These are phyloP conservation scores for Disparrhopalites patrizii DNA, from an alignment of 2,888 invertebrate species.

Conservation along the genomic window DNA sequence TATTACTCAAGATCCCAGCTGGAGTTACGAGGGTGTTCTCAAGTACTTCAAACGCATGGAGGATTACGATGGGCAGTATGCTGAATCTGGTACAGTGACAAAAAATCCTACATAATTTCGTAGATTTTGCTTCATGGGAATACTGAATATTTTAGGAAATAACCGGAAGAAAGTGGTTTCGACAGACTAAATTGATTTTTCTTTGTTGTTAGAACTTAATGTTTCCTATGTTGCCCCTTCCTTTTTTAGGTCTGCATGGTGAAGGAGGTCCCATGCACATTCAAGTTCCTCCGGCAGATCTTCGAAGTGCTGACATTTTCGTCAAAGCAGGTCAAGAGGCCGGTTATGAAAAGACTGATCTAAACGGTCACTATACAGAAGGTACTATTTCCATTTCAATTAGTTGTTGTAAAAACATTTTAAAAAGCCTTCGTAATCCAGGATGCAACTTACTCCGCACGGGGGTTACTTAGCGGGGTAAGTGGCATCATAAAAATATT, in stretches of 20 bases:
- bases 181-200: no score
- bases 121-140: no score
- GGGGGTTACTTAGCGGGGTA: no score
- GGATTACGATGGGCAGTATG: not conserved
- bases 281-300: conserved; percentile 33
- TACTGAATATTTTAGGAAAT: no score
- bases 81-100: not conserved
- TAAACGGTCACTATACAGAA: conserved; percentile 43
- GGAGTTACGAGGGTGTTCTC: conserved; percentile 7
- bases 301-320: conserved; percentile 32
- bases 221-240: not conserved
- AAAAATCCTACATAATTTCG: no score
- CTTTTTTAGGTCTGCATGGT: conserved; percentile 28
- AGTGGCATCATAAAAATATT: no score
- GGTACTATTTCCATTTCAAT: no score
- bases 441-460: no score
- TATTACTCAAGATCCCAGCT: not conserved
- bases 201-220: no score
- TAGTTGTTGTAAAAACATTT: no score
- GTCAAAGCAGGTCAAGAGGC: conserved; percentile 36
- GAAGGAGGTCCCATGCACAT: conserved; percentile 33
- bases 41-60: conserved; percentile 4
- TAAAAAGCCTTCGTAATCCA: no score
- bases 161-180: no score
- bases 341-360: conserved; percentile 38